Evolutionary conservation across 1,140 invertebrate genomes (phyloP).

Genomic region (Lysiphlebus fabarum): DNA sequence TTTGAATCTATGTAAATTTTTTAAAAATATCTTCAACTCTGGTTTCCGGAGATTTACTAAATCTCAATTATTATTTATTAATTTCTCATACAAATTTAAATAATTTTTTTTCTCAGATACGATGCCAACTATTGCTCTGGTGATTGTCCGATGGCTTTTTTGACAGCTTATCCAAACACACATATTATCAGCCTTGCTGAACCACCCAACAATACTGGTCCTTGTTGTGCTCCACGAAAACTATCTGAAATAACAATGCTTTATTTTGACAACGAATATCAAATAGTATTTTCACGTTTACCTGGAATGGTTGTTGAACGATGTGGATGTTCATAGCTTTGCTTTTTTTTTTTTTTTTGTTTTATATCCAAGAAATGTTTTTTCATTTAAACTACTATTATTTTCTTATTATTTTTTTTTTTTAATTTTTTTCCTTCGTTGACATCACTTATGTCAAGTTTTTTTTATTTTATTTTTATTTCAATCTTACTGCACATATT

Average conservation of each 20-base stretch:
- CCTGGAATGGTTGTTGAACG: conserved; percentile 91
- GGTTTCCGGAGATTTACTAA: too few relatives aligned
- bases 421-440: too few relatives aligned
- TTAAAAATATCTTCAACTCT: too few relatives aligned
- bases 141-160: conserved; percentile 85
- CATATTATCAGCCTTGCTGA: conserved; percentile 78
- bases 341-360: not conserved
- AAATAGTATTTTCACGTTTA: conserved; percentile 83
- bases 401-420: too few relatives aligned
- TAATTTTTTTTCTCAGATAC: conserved; percentile 58
- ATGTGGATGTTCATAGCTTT: conserved; percentile 82
- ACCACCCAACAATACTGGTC: conserved; percentile 68
- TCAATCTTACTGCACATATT: too few relatives aligned
- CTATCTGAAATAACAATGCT: conserved; percentile 89
- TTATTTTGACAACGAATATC: conserved; percentile 85
- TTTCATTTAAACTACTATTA: too few relatives aligned
- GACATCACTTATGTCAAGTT: too few relatives aligned
- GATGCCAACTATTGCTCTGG: conserved; percentile 96
- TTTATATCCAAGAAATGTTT: conserved; percentile 1
- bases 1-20: too few relatives aligned
- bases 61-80: not conserved
- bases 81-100: not conserved
- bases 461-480: too few relatives aligned
- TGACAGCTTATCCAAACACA: conserved; percentile 90
- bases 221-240: conserved; percentile 86